A percentile compares a stretch with the other conserved stretches of the same genome.
Evolutionary conservation across 2,797 vertebrate genomes (phyloP).

Genomic region (Anisognathus igniventris): DNA sequence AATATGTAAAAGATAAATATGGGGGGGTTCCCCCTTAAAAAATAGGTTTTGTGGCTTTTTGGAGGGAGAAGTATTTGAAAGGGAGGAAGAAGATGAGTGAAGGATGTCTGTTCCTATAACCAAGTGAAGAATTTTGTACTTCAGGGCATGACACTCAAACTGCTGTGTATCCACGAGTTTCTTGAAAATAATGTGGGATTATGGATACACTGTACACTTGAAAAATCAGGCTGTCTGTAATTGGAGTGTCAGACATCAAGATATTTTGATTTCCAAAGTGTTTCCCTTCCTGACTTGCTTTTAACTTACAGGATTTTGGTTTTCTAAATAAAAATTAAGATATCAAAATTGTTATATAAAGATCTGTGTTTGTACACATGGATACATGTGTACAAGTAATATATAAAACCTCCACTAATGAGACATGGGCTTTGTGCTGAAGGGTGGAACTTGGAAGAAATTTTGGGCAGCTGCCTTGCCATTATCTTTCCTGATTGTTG

Average conservation of each 20-base stretch:
- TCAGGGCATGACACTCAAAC: neutral
- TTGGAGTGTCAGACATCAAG: neutral
- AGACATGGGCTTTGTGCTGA: neutral
- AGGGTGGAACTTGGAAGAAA: neutral
- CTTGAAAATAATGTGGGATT: neutral
- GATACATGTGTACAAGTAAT: neutral
- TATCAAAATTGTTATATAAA: neutral
- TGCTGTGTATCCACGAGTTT: neutral
- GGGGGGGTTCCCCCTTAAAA: rapidly evolving
- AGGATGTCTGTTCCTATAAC: neutral
- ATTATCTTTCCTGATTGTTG: neutral
- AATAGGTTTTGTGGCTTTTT: neutral
- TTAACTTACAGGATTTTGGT: neutral
- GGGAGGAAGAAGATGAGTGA: neutral
- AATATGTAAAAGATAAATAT: neutral
- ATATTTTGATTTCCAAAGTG: neutral
- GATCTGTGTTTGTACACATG: neutral
- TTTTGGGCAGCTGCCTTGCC: neutral
- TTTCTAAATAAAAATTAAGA: neutral
- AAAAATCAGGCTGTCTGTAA: neutral
- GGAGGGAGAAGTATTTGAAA: neutral
- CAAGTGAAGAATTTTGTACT: neutral
- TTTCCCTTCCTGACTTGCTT: neutral
- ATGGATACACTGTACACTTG: neutral
- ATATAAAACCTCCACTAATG: neutral